Conservation (phyloP, 1,140 invertebrate genomes). For the Pinna nobilis region DNA sequence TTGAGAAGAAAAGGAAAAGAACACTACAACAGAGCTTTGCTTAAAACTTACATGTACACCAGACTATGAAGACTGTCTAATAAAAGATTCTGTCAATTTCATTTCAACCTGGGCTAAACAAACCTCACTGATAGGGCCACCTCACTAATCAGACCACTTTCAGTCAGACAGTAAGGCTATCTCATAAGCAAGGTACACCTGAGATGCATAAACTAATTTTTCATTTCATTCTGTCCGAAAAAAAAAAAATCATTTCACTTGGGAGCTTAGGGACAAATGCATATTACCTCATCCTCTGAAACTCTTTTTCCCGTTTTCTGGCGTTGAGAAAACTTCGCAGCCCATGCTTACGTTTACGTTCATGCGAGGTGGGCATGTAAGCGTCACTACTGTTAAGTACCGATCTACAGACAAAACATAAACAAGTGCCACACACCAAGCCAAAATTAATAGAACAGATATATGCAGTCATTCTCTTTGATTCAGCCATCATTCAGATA, state of each 20-base stretch:
- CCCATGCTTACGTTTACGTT: constrained; percentile 30
- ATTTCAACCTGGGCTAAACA: too few species aligned
- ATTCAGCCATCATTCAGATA: not conserved
- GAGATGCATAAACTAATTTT: too few species aligned
- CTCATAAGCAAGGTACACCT: too few species aligned
- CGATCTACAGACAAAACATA: constrained; percentile 33
- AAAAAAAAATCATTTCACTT: too few species aligned
- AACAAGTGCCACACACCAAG: constrained; percentile 9
- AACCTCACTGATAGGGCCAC: too few species aligned
- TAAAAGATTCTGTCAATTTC: too few species aligned
- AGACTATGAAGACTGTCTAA: too few species aligned
- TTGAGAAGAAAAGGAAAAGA: constrained; percentile 7
- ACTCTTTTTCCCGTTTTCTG: constrained; percentile 41
- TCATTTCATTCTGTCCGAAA: not conserved
- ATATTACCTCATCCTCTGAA: constrained; percentile 35
- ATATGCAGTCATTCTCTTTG: not conserved
- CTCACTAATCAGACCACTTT: too few species aligned
- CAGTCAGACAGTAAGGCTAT: too few species aligned
- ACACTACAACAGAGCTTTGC: not conserved
- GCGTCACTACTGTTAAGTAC: constrained; percentile 22
- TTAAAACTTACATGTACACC: too few species aligned
- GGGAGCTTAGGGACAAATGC: constrained; percentile 14
- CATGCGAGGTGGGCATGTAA: constrained; percentile 14
- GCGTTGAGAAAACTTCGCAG: constrained; percentile 43
- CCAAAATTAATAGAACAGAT: not conserved